Percentiles rank a stretch among this genome's conserved stretches.
Evolutionary conservation across 2,113 vertebrate genomes (phyloP).

Genomic region (Sinosuthora webbiana): DNA sequence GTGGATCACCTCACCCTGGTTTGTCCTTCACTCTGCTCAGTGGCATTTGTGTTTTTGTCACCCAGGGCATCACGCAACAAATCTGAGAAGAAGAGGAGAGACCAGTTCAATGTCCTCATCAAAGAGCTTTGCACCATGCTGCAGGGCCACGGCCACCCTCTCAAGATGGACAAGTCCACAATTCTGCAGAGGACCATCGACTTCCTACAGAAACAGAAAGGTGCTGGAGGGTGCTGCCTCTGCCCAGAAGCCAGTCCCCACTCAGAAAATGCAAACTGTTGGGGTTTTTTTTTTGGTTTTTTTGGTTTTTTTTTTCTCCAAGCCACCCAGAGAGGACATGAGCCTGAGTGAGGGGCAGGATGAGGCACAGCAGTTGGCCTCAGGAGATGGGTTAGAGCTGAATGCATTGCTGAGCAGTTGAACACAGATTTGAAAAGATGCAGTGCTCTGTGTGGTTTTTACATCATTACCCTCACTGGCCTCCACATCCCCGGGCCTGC

Average conservation of each 20-base stretch:
- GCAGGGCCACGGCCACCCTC: slow-evolving; percentile 81
- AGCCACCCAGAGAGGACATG: neutral
- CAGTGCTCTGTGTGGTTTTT: neutral
- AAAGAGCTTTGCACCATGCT: slow-evolving; percentile 84
- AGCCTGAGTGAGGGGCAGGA: neutral
- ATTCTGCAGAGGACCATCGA: slow-evolving; percentile 82
- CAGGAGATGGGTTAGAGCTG: neutral
- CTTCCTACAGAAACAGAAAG: slow-evolving; percentile 87
- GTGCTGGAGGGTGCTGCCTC: slow-evolving; percentile 50
- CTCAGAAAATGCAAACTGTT: neutral
- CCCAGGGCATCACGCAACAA: slow-evolving; percentile 82
- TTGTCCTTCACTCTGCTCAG: neutral
- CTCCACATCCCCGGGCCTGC: neutral
- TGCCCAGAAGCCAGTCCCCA: neutral
- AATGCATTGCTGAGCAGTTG: neutral
- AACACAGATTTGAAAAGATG: neutral
- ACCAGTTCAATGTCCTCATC: slow-evolving; percentile 84
- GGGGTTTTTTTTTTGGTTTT: neutral
- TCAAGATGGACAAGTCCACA: slow-evolving; percentile 86
- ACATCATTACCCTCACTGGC: neutral
- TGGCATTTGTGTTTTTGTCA: neutral
- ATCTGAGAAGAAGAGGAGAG: slow-evolving; percentile 85
- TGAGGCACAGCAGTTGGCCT: neutral
- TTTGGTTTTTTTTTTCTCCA: neutral
- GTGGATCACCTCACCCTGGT: neutral